Evolutionary conservation across 2,888 invertebrate genomes (phyloP).

Genomic region (Phymatocera aterrima): DNA sequence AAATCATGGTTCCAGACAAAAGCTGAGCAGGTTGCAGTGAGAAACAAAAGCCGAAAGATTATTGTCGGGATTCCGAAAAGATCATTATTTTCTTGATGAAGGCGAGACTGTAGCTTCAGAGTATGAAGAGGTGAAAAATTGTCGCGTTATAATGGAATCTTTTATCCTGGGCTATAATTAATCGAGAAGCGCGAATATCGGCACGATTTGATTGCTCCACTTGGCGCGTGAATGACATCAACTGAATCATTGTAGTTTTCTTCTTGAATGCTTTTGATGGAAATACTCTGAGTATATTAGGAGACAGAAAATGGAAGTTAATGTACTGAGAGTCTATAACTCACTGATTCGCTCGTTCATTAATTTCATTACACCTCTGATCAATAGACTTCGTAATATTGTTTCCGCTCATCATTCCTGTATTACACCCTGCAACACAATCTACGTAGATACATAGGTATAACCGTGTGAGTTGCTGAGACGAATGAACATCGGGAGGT

Average conservation of each 20-base stretch:
- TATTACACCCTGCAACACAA: too few relatives aligned
- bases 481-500: slow-evolving; percentile 1
- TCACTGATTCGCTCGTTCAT: slow-evolving; percentile 3
- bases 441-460: too few relatives aligned
- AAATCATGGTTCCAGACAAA: slow-evolving; percentile 36
- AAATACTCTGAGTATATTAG: slow-evolving; percentile 15
- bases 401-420: too few relatives aligned
- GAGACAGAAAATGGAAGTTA: neutral
- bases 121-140: slow-evolving; percentile 45
- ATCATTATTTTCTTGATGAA: slow-evolving; percentile 39
- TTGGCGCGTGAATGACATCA: slow-evolving; percentile 23
- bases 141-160: slow-evolving; percentile 21
- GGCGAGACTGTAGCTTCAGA: slow-evolving; percentile 21
- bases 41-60: slow-evolving; percentile 44
- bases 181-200: slow-evolving; percentile 23
- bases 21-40: neutral
- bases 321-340: slow-evolving; percentile 14
- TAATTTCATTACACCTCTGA: slow-evolving; percentile 2
- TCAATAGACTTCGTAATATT: neutral
- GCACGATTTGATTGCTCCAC: slow-evolving; percentile 27
- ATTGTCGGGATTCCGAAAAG: slow-evolving; percentile 39
- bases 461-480: too few relatives aligned
- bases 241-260: slow-evolving; percentile 1
- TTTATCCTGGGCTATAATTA: slow-evolving; percentile 40
- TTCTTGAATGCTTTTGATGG: neutral